phyloP scores from a whole-genome alignment of 2,797 vertebrate genomes.

The Poeciliopsis gracilis region DNA sequence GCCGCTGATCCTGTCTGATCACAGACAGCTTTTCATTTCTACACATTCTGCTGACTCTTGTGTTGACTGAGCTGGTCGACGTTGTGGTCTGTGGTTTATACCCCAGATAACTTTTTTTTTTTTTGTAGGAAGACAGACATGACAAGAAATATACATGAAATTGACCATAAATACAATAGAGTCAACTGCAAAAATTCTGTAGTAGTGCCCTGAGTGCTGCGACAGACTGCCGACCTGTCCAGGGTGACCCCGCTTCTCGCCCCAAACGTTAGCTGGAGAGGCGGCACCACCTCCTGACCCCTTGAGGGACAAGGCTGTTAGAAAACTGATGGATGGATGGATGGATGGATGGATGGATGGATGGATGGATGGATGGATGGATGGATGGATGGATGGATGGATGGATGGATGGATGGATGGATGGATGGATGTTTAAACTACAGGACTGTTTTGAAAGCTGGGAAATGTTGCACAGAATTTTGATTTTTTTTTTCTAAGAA shows the following conservation, averaged over 20 bases:
- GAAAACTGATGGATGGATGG: too few relatives aligned
- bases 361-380: too few relatives aligned
- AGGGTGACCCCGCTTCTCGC: too few relatives aligned
- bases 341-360: too few relatives aligned
- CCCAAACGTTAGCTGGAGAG: too few relatives aligned
- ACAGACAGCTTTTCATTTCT: background rate
- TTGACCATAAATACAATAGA: background rate
- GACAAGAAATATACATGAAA: background rate
- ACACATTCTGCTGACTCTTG: background rate
- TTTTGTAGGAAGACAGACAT: background rate
- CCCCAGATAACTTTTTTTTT: background rate
- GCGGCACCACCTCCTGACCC: too few relatives aligned
- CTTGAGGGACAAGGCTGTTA: too few relatives aligned
- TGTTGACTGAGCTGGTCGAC: background rate
- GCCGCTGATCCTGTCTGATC: slow-evolving; percentile 1
- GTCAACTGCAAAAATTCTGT: background rate
- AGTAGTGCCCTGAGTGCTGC: background rate
- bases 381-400: too few relatives aligned
- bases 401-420: too few relatives aligned
- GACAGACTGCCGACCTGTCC: too few relatives aligned
- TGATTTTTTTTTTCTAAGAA: too few relatives aligned
- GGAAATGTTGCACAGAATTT: background rate
- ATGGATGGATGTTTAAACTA: too few relatives aligned
- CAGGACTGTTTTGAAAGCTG: background rate
- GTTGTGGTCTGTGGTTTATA: background rate